A percentile compares a stretch with the other conserved stretches of the same genome.
phyloP scores from a whole-genome alignment of 2,888 invertebrate species.

The Amaurobius ferox region DNA sequence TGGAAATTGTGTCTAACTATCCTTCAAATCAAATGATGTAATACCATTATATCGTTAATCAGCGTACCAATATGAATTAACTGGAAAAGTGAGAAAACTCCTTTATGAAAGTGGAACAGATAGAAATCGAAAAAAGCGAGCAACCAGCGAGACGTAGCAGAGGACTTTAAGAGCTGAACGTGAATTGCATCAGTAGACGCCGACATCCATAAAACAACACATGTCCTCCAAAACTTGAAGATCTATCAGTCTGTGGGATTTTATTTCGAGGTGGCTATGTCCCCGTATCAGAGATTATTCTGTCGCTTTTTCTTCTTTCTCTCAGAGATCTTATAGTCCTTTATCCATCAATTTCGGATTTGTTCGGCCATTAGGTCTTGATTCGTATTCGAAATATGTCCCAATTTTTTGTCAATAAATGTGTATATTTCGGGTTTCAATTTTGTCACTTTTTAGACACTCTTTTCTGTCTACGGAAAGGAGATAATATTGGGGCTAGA shows the following conservation, averaged over 20 bases:
- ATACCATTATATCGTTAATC: no score
- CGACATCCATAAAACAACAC: slow-evolving; percentile 70
- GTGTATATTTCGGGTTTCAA: slow-evolving; percentile 33
- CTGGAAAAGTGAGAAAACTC: neutral
- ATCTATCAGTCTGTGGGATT: slow-evolving; percentile 63
- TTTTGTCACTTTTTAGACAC: slow-evolving; percentile 40
- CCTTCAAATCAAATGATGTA: no score
- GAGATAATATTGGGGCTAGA: neutral
- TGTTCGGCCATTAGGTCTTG: slow-evolving; percentile 56
- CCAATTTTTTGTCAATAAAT: slow-evolving; percentile 61
- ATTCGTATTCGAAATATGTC: slow-evolving; percentile 66
- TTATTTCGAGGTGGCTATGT: slow-evolving; percentile 57
- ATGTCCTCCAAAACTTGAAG: slow-evolving; percentile 63
- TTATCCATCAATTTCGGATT: slow-evolving; percentile 70
- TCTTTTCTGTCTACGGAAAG: neutral
- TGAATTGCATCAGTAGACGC: slow-evolving; percentile 45
- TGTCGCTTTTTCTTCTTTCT: slow-evolving; percentile 41
- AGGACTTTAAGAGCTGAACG: slow-evolving; percentile 59
- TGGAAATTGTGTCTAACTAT: no score
- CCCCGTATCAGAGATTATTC: slow-evolving; percentile 35
- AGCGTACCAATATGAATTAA: neutral
- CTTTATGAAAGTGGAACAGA: neutral
- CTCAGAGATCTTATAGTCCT: slow-evolving; percentile 63
- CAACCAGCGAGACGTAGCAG: slow-evolving; percentile 45
- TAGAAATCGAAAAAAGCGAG: slow-evolving; percentile 24